Base-by-base conservation (phyloP, 1,140 invertebrate species). In the Euwallacea fornicatus region DNA sequence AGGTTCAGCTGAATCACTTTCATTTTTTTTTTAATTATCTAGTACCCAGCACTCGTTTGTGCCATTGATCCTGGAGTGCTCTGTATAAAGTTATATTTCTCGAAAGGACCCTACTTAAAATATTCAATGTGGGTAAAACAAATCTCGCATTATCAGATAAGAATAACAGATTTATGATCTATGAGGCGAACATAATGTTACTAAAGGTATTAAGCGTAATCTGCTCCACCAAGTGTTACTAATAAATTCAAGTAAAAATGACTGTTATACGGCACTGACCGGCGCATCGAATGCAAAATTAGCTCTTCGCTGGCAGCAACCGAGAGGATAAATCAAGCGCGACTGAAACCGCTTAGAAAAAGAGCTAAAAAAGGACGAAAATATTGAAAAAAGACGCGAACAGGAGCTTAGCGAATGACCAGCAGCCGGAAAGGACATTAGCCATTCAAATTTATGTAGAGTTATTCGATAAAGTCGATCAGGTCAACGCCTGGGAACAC, bases 201-300 rank as follows among this genome's bases (percentile, higher is more conserved):
- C 13, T 10, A 7, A 58, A 58, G 16, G 11, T 58, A 33, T 58
- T 58, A 58, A 42, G 50, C n/a, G 15, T 50, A 55, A 62, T 55
- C 43, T 56, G 62, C 43, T 72, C 55, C 13, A 43, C 53, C 55
- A 66, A 66, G 50, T 72, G 70, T 72, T 66, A 72, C 70, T 66
- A 72, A 72, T 72, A 72, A 72, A 72, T 72, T 66, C 70, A 72
- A 60, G 33, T 64, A 72, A 72, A 72, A 72, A 72, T 72, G 55
- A 60, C 63, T 72, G 44, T 54, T 62, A 66, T 47, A 72, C 70
- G 70, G 65, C 70, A 66, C 55, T 72, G 70, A 66, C 47, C 63
- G 58, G 58, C 70, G 63, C 56, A 66, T 61, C 69, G 69, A 63
- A 71, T 71, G 69, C 69, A 71, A 66, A 71, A 71, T 71, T 66